Base-by-base conservation (phyloP, 2,888 invertebrate species). In the Mesoligia furuncula region DNA sequence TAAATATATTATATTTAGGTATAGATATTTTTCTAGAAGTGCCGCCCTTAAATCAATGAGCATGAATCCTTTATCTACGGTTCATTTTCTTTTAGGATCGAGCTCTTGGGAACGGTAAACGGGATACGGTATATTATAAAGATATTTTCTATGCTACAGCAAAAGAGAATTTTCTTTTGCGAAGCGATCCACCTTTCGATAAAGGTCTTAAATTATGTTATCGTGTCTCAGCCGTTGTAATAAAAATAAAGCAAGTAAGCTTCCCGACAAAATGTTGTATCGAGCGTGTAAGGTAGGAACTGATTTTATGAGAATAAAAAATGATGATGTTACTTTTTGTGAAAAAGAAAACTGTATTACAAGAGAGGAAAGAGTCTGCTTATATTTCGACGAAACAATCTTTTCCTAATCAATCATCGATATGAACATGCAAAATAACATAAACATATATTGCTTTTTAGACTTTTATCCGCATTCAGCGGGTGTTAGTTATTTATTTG, bases 151-250 rank as follows among this genome's bases (percentile, higher is more conserved):
- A 88, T 81, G 77, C 83, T 83, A 88, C 77, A 83, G 84, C 78
- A 85, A 88, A 89, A 87, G 82, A 85, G 82, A 90, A 90, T 91
- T 91, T 92, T 90, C 87, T 86, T 87, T 84, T 85, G 86, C 85
- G 84, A 87, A 88, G 86, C 90, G 91, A 91, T 91, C 87, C 86
- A 89, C 90, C 90, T 90, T 82, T 83, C 90, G 93, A 93, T 94
- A 93, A 92, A 91, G 89, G 90, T 85, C 90, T 90, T 93, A 93
- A 94, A 93, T 93, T 91, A 92, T 92, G 91, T 91, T 93, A 93
- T 93, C 93, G 91, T 89, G 88, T 90, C 88, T 88, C 85, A 88
- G 90, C 88, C 87, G 87, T 88, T 89, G 82, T 89, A 88, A 91
- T 91, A 93, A 92, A 92, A 93, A 90, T 91, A 90, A 91, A 90